Evolutionary conservation across 2,113 vertebrate genomes (phyloP).

Genomic region (Microcebus tavaratra): DNA sequence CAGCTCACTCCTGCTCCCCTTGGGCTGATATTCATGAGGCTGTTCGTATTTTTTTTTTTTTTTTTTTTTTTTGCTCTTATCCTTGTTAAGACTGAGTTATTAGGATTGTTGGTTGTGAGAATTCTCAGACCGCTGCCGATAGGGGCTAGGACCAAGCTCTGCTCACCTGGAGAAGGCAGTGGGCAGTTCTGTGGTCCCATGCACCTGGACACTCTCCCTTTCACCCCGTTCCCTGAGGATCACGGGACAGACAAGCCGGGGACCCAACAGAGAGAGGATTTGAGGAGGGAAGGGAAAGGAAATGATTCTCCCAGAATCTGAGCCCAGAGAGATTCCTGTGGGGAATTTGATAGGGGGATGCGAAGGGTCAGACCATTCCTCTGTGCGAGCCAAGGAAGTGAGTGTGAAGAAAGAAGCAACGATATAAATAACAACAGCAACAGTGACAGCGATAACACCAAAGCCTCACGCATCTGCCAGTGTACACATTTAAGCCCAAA

Average conservation of each 20-base stretch:
- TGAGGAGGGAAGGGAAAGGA: background rate
- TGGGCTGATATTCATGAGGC: slow-evolving; percentile 93
- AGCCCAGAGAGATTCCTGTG: background rate
- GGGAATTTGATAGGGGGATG: slow-evolving; percentile 7
- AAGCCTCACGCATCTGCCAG: background rate
- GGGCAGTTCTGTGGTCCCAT: background rate
- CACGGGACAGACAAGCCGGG: too few species aligned
- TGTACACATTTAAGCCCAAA: background rate
- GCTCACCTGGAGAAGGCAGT: slow-evolving; percentile 40
- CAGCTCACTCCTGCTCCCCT: slow-evolving; percentile 95
- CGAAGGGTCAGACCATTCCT: background rate
- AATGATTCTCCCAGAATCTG: background rate
- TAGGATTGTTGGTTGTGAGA: slow-evolving; percentile 87
- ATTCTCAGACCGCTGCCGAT: slow-evolving; percentile 73
- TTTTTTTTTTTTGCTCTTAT: slow-evolving; percentile 79
- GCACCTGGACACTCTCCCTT: background rate
- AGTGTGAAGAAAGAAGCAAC: background rate
- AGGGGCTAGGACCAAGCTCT: background rate
- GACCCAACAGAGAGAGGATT: background rate
- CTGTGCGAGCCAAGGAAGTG: background rate
- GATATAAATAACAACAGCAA: background rate
- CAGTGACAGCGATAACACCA: background rate
- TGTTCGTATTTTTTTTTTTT: slow-evolving; percentile 71
- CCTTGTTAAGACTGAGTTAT: slow-evolving; percentile 88
- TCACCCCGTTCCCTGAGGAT: background rate